Percentiles rank a stretch among this genome's conserved stretches.
Evolutionary conservation across 2,113 vertebrate genomes (phyloP).

Genomic region (Bubo scandiacus): DNA sequence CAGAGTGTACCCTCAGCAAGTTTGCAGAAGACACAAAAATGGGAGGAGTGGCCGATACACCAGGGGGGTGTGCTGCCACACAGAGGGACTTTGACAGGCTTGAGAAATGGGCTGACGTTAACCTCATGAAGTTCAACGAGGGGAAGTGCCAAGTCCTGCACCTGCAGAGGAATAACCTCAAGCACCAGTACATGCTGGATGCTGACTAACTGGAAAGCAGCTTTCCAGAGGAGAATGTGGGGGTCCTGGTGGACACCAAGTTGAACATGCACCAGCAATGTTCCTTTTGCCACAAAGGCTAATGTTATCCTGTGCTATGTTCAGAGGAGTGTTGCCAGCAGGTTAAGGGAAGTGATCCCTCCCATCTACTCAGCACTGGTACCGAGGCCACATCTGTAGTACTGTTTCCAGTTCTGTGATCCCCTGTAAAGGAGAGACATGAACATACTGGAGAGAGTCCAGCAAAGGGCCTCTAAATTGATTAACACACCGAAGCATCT

Average conservation of each 20-base stretch:
- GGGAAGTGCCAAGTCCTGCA: background rate
- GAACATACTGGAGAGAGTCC: background rate
- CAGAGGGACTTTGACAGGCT: background rate
- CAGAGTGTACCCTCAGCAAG: background rate
- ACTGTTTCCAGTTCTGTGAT: background rate
- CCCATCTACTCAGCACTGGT: background rate
- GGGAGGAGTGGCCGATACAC: background rate
- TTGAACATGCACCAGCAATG: background rate
- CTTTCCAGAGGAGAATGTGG: background rate
- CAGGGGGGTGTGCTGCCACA: background rate
- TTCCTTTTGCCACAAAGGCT: background rate
- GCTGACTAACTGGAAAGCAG: background rate
- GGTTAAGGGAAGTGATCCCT: background rate
- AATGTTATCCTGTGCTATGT: too few relatives aligned
- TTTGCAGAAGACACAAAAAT: background rate
- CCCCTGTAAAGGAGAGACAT: too few relatives aligned
- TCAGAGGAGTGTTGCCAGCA: background rate
- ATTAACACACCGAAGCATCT: background rate
- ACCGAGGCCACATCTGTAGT: background rate
- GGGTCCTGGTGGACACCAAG: background rate
- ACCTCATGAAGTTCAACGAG: background rate
- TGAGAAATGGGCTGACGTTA: background rate
- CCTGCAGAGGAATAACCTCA: background rate
- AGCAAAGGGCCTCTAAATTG: background rate
- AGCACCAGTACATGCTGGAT: background rate